These are phyloP conservation scores for Chaetodon auriga DNA, from an alignment of 2,113 vertebrate species.

Conservation along the genomic window DNA sequence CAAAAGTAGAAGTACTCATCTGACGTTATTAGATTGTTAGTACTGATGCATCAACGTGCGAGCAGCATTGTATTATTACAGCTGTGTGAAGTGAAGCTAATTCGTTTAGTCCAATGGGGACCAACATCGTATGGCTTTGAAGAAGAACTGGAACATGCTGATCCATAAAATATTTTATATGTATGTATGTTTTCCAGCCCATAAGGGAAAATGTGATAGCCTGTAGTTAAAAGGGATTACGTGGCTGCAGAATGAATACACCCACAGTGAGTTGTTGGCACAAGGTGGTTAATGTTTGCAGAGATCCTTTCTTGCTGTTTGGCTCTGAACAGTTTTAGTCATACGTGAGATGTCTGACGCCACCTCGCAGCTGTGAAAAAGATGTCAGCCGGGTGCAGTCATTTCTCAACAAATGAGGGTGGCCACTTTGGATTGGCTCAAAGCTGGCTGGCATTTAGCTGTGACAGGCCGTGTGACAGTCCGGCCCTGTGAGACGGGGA, in stretches of 20 bases:
- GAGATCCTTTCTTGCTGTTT: background rate
- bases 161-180: no score
- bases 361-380: background rate
- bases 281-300: conserved; percentile 9
- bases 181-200: background rate
- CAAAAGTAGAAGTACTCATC: no score
- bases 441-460: background rate
- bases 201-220: background rate
- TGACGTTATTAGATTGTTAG: no score
- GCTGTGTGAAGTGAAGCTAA: no score
- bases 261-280: background rate
- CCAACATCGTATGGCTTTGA: no score
- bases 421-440: background rate
- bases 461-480: conserved; percentile 14
- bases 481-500: conserved; percentile 9
- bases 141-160: no score
- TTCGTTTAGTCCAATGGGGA: no score
- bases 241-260: background rate
- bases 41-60: no score
- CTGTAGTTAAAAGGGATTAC: background rate
- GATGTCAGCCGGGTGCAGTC: background rate
- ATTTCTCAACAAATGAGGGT: background rate
- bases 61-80: no score
- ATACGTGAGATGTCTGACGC: background rate
- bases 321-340: background rate